phyloP scores from a whole-genome alignment of 2,113 vertebrate genomes.

The Ascaphus truei region DNA sequence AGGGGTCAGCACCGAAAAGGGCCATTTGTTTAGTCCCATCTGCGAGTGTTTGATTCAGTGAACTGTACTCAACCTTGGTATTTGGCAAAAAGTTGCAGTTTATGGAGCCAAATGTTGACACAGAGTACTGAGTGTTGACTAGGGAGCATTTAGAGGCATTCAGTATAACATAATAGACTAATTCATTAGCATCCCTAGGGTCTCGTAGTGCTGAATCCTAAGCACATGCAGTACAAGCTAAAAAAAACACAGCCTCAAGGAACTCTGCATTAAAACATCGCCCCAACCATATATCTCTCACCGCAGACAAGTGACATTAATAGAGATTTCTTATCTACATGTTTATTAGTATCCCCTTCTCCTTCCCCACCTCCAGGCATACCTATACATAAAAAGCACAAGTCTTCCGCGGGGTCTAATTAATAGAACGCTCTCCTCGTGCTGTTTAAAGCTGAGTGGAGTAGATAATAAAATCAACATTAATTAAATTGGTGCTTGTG shows the following conservation, averaged over 20 bases:
- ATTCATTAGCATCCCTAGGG: slow-evolving; percentile 92
- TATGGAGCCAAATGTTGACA: slow-evolving; percentile 74
- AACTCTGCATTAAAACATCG: slow-evolving; percentile 73
- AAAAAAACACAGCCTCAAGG: slow-evolving; percentile 69
- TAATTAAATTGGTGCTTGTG: slow-evolving; percentile 67
- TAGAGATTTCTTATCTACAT: slow-evolving; percentile 80
- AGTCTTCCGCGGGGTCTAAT: slow-evolving; percentile 66
- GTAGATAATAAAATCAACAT: slow-evolving; percentile 66
- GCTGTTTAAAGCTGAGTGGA: slow-evolving; percentile 61
- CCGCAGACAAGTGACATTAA: slow-evolving; percentile 72
- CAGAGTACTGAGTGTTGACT: slow-evolving; percentile 67
- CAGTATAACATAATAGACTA: slow-evolving; percentile 84
- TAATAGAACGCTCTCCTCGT: slow-evolving; percentile 69
- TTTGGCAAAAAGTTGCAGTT: slow-evolving; percentile 60
- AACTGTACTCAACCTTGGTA: slow-evolving; percentile 49
- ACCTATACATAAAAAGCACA: slow-evolving; percentile 65
- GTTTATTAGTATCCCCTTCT: slow-evolving; percentile 71
- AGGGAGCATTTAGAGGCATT: slow-evolving; percentile 81
- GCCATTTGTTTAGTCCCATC: slow-evolving; percentile 14
- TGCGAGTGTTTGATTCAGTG: slow-evolving; percentile 36
- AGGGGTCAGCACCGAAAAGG: too few species aligned
- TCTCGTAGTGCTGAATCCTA: slow-evolving; percentile 63
- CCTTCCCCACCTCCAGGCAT: slow-evolving; percentile 64
- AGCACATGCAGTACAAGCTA: slow-evolving; percentile 62
- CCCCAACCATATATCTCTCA: slow-evolving; percentile 70